phyloP scores from a whole-genome alignment of 2,113 vertebrate species.

The Elaphurus davidianus region DNA sequence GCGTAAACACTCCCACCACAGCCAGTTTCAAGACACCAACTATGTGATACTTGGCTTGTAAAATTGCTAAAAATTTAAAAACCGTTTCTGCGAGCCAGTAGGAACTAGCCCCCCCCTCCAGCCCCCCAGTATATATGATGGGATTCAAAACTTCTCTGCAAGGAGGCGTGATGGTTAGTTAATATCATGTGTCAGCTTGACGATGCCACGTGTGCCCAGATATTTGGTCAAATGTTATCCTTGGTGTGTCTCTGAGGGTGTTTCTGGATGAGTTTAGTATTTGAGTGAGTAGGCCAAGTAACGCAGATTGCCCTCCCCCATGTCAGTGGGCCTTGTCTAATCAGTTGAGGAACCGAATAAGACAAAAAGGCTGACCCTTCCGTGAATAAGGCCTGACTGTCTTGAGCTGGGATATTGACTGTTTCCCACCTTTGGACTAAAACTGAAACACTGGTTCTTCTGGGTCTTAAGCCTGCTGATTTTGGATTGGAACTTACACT shows the following conservation, averaged over 20 bases:
- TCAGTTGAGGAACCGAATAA: not conserved
- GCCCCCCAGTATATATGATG: not conserved
- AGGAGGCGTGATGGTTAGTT: too few relatives aligned
- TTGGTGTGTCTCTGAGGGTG: not conserved
- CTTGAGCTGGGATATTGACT: not conserved
- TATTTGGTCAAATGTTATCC: too few relatives aligned
- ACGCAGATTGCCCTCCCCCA: not conserved
- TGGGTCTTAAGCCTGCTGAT: not conserved
- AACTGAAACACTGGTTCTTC: not conserved
- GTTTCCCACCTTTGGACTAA: not conserved
- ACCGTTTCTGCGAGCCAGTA: rapidly evolving
- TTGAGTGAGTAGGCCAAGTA: too few relatives aligned
- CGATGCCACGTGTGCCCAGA: not conserved
- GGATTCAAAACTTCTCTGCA: not conserved
- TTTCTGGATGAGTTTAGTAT: not conserved
- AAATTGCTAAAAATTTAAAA: not conserved
- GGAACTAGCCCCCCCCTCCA: not conserved
- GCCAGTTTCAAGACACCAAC: not conserved
- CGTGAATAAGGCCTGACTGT: not conserved
- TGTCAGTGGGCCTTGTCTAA: not conserved
- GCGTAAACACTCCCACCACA: rapidly evolving
- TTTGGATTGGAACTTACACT: not conserved
- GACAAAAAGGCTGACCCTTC: not conserved
- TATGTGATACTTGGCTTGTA: not conserved
- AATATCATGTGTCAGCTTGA: not conserved